Conservation (phyloP, 1,140 invertebrate genomes). For the Maniola jurtina region DNA sequence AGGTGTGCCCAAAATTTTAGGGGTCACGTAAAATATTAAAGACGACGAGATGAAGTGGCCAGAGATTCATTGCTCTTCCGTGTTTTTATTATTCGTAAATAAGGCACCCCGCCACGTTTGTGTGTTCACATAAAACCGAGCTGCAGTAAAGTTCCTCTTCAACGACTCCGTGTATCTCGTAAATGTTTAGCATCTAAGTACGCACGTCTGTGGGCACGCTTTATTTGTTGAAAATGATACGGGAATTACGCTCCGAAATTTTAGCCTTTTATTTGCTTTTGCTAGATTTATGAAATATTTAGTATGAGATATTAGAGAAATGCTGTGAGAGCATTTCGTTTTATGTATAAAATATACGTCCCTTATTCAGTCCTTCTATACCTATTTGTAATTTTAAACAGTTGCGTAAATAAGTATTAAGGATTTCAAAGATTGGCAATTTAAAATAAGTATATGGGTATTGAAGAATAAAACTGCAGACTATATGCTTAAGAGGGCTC, state of each 20-base stretch:
- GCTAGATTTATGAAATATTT: conserved; percentile 13
- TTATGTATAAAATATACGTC: no score
- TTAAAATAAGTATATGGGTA: no score
- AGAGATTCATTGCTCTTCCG: conserved; percentile 74
- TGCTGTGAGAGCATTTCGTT: no score
- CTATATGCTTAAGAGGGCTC: no score
- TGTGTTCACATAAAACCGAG: conserved; percentile 70
- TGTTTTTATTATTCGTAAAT: conserved; percentile 79
- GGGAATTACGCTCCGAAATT: conserved; percentile 15
- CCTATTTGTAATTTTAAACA: no score
- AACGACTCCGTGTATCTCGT: conserved; percentile 54
- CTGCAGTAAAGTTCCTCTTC: conserved; percentile 64
- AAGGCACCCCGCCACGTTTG: conserved; percentile 65
- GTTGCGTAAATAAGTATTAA: no score
- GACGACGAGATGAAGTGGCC: conserved; percentile 72
- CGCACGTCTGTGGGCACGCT: conserved; percentile 33
- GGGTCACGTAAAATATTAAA: conserved; percentile 79
- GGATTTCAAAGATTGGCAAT: no score
- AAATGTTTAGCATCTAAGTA: conserved; percentile 65
- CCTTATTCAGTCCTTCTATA: no score
- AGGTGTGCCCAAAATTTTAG: conserved; percentile 70
- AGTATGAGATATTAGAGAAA: background rate
- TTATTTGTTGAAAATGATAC: conserved; percentile 32
- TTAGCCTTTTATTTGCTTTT: conserved; percentile 12
- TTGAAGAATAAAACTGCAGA: no score